Evolutionary conservation across 1,140 invertebrate genomes (phyloP), one percentile per base, ranked within the genome.

Genomic region (Drosophila navojoa): DNA sequence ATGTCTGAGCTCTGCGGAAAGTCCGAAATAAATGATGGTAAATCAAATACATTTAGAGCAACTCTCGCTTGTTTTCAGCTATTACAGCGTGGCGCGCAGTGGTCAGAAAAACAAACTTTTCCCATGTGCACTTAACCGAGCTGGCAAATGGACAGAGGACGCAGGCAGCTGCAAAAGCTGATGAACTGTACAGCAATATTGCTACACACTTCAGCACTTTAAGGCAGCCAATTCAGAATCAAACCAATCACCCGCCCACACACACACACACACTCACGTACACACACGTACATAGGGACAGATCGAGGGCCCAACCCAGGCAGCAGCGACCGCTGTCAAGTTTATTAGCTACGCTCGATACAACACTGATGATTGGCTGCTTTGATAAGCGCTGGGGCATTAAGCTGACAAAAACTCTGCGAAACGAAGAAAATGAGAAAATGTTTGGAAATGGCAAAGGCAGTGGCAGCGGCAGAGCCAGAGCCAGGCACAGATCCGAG

Each of bases 341-440:
- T 89, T 89, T 89, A 87, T 87, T 87, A 89, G 84, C 84, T 64
- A 60, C 63, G 73, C 75, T 71, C 52, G 84, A 82, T 84, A 89
- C 84, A 89, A 70, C 66, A 75, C 71, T 82, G 79, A 89, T 89
- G 84, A 89, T 89, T 89, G 79, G 84, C 84, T 89, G 84, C 66
- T 54, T 64, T 79, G 84, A 89, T 89, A 89, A 87, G 82, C 82
- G 79, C 67, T 54, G 52, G 61, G 68, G 82, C 76, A 87, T 87
- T 87, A 87, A 89, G 84, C 77, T 89, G 84, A 89, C 84, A 89
- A 89, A 87, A 89, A 90, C 62, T 79, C 68, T 69, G 78, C 75
- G 75, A 66, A 82, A 76, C 67, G 60, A 87, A 72, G 47, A 49
- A 49, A 81, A 73, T 84, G 54, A 59, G 77, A 81, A 72, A 77